Conservation (phyloP, 1,140 invertebrate species). For the Bradysia coprophila region DNA sequence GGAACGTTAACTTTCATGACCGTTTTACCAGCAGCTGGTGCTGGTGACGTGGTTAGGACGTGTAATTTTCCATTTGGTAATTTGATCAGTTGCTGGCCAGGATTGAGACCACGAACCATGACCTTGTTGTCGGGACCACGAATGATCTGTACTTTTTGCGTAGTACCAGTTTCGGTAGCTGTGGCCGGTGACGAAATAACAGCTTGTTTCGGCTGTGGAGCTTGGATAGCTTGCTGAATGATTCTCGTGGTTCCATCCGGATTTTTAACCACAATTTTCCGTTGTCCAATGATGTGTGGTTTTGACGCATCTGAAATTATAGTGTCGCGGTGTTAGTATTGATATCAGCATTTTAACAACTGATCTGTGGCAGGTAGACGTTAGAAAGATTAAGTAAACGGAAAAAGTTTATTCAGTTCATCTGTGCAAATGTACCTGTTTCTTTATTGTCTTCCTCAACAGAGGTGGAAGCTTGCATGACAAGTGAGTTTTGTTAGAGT, state of each 20-base stretch:
- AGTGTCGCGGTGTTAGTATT: too few species aligned
- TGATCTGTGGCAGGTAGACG: too few species aligned
- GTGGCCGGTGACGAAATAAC: slow-evolving; percentile 10
- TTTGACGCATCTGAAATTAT: slow-evolving; percentile 1
- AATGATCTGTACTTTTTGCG: slow-evolving; percentile 80
- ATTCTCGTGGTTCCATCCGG: slow-evolving; percentile 59
- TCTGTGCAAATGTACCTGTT: too few species aligned
- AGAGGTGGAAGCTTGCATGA: slow-evolving; percentile 1
- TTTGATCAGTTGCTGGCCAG: slow-evolving; percentile 85
- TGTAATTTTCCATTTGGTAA: slow-evolving; percentile 87
- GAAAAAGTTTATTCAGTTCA: too few species aligned
- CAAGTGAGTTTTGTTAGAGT: too few species aligned
- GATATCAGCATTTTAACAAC: too few species aligned
- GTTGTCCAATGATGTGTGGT: slow-evolving; percentile 2
- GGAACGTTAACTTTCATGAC: not conserved
- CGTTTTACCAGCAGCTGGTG: not conserved
- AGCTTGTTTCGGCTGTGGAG: not conserved
- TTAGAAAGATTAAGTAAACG: too few species aligned
- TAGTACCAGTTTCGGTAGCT: slow-evolving; percentile 24
- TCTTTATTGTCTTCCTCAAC: not conserved
- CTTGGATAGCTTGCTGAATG: slow-evolving; percentile 31
- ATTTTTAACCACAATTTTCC: slow-evolving; percentile 57
- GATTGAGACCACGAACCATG: slow-evolving; percentile 75
- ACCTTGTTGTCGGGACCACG: slow-evolving; percentile 78
- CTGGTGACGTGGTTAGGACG: slow-evolving; percentile 44